Percentiles rank a stretch among this genome's conserved stretches.
These are phyloP conservation scores for Eumaeus atala DNA, from an alignment of 1,140 invertebrate genomes.

Conservation along the genomic window DNA sequence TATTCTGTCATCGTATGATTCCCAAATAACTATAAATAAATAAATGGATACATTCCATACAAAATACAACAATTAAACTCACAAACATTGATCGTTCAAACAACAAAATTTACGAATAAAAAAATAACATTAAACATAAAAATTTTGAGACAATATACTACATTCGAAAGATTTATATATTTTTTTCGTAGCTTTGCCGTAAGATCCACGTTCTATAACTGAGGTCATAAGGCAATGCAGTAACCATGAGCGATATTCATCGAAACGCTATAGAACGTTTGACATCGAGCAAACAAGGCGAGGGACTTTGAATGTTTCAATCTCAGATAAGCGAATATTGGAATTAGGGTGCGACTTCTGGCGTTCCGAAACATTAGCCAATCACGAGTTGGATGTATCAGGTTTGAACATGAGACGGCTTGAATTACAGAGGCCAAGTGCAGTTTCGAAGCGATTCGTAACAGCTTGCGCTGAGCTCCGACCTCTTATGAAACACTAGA, in stretches of 20 bases:
- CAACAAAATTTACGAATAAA: no score
- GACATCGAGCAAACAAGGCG: background rate
- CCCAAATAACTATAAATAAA: no score
- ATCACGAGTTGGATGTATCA: conserved; percentile 23
- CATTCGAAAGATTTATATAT: no score
- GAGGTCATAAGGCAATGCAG: no score
- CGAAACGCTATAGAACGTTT: background rate
- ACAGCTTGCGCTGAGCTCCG: conserved; percentile 12
- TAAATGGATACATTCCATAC: no score
- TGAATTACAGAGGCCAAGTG: conserved; percentile 21
- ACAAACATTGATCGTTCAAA: no score
- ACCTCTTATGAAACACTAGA: conserved; percentile 11
- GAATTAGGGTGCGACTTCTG: conserved; percentile 18
- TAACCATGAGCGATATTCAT: background rate
- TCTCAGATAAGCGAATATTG: conserved; percentile 12
- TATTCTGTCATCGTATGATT: no score
- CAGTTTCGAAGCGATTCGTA: conserved; percentile 12
- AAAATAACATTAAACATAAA: no score
- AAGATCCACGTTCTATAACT: no score
- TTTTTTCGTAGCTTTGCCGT: no score
- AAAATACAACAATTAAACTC: no score
- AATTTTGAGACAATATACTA: no score
- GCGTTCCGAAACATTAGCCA: conserved; percentile 26
- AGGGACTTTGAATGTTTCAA: conserved; percentile 3
- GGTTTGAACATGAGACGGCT: conserved; percentile 23